Base-by-base conservation (phyloP, 2,888 invertebrate genomes). In the Kuschelorhynchus macadamiae region DNA sequence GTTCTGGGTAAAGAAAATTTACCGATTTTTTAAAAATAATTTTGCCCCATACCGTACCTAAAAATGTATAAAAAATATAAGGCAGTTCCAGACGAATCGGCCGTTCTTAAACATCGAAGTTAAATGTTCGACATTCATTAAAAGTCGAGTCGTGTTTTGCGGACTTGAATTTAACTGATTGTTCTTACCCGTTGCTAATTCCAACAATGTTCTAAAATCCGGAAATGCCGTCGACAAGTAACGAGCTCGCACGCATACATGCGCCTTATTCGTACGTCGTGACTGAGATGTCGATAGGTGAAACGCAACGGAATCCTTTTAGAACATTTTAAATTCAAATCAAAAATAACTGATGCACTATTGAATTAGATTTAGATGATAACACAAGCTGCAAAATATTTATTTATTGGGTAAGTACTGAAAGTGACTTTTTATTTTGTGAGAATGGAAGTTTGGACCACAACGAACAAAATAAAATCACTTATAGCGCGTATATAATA, bases 131-230 rank as follows among this genome's bases (percentile, higher is more conserved):
- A 21, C 61, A 67, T 67, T 70, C 52, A 62, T 67, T 66, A 65
- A 60, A 67, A 32, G 20, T 32, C 25, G n/a, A 61, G 33, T 61
- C 65, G 61, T 70, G 70, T 65, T 62, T 41, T 21, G 56, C 56
- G 56, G 49, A 66, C 57, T 39, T 61, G 57, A 70, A 57, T 65
- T 66, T 64, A 69, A 59, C 61, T 67, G 67, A 67, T 67, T 67
- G 67, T 67, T 67, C 67, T 67, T 53, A 47, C 61, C 41, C 55
- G 50, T 53, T 61, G 52, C 57, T 66, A 70, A 66, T 70, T 56
- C 62, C 20, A 68, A 70, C 70, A 66, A 65, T 60, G 65, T 65
- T 65, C 36, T 64, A 64, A 65, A 61, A 70, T 66, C 70, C 65
- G 70, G 70, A 70, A 70, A 65, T 60, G 70, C 46, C 47, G 20